Percentiles rank a stretch among this genome's conserved stretches.
These are phyloP conservation scores for Poecilus cupreus DNA, from an alignment of 2,888 invertebrate genomes.

Conservation along the genomic window DNA sequence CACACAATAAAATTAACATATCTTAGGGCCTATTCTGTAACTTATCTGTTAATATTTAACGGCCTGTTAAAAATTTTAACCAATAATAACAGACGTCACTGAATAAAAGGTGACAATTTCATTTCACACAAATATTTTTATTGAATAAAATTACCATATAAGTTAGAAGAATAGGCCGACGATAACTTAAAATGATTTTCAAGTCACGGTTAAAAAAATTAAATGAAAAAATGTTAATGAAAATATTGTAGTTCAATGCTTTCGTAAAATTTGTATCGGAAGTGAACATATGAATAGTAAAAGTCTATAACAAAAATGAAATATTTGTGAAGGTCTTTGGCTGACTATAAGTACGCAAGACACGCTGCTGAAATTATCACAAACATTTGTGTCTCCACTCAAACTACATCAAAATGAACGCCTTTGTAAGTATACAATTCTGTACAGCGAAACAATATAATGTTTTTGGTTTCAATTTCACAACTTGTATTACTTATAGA, in stretches of 20 bases:
- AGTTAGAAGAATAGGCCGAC: no score
- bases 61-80: no score
- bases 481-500: not conserved
- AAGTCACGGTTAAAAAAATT: no score
- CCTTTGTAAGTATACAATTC: conserved; percentile 1
- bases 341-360: not conserved
- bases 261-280: not conserved
- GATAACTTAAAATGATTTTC: no score
- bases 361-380: not conserved
- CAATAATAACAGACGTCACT: no score
- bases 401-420: conserved; percentile 25
- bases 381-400: conserved; percentile 8
- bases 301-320: not conserved
- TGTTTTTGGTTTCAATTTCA: not conserved
- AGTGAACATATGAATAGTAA: not conserved
- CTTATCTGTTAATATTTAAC: no score
- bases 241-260: not conserved
- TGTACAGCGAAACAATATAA: not conserved
- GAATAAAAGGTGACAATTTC: no score
- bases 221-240: no score
- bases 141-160: no score
- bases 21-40: no score
- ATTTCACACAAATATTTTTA: no score
- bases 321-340: conserved; percentile 1
- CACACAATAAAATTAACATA: no score